Evolutionary conservation across 1,140 invertebrate genomes (phyloP), one percentile per base, ranked within the genome.

Genomic region (Aphaenogaster floridana): DNA sequence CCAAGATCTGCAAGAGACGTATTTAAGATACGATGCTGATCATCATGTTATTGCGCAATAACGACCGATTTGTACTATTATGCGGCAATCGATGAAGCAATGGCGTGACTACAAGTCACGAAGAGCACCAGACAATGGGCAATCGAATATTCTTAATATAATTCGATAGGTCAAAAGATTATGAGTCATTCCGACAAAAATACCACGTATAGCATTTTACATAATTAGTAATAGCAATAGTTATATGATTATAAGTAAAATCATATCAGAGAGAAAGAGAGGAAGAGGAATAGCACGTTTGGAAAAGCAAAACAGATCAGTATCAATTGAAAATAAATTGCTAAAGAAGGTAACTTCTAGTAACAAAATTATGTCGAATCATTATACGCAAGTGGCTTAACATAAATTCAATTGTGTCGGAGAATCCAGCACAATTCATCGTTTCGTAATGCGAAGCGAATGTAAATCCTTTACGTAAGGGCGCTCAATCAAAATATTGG

Each of bases 101-200:
- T 48, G 42, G 42, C 66, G 66, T 69, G 42, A 69, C 42, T 21
- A 15, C n/a, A 28, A 69, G 61, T 63, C 34, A 63, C 61, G 61
- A 63, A 63, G 13, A 52, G 13, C 11, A 34, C 5, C 36, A 7
- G 2, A n/a, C 15, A 36, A 63, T 17, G 6, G 9, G 9, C 11
- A 61, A 61, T 61, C 59, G 13, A 63, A 63, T 63, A 36, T 63
- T 63, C 61, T 42, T 66, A 66, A 66, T n/a, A 66, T 66, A 63
- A 63, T 28, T 28, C 34, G 3, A 42, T 66, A 66, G 64, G 64
- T 68, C 39, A 42, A 66, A 11, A 68, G n/a, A 68, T 68, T 66
- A 21, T 11, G 17, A 68, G 9, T 68, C 39, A 21, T 42, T n/a
- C 9, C 0, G 64, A 42, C 11, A n/a, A 68, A 42, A 68, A 68